Evolutionary conservation across 1,140 invertebrate species (phyloP), one percentile per base, ranked within the genome.

Genomic region (Drosophila nigromelanica): DNA sequence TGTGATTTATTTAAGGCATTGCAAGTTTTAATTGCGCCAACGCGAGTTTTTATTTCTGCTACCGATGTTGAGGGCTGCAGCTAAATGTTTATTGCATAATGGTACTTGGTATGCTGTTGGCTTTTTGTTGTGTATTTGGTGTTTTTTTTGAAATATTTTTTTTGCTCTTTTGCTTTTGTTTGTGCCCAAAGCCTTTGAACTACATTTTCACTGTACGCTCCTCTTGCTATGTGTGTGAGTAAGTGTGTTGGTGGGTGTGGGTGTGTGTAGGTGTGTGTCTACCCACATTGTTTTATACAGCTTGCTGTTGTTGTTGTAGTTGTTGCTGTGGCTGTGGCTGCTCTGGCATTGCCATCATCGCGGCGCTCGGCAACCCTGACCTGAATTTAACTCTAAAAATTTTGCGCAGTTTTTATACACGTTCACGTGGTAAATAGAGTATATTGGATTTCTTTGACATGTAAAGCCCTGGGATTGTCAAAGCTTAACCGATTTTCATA

Each of bases 331-430:
- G 52, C 42, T 67, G 61, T 45, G 55, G 56, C 70, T 68, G 56
- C 51, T 73, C 62, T 67, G 50, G 56, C 73, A 73, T 78, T 61
- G 50, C 52, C 69, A 78, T 72, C 79, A 61, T 68, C 66, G 76
- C 76, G 80, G 48, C 68, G 73, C 80, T 76, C 64, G 67, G 67
- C 72, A 83, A 83, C 80, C 80, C 80, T 83, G 80, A 83, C 80
- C 80, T 76, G 67, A 83, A 83, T 83, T 83, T 76, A 76, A 72
- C 80, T 79, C 80, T 83, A 72, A 79, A 83, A 76, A 64, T 83
- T 75, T 61, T 76, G 66, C 63, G 67, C 56, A 66, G 68, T 69
- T 74, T 70, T 51, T 37, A 21, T 27, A 35, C 67, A 37, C 56
- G 58, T 1, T 27, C 27, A 27, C 27, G 0, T 5, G 5, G 27